Evolutionary conservation across 2,888 invertebrate species (phyloP).

Genomic region (Leptinotarsa tumamoca): DNA sequence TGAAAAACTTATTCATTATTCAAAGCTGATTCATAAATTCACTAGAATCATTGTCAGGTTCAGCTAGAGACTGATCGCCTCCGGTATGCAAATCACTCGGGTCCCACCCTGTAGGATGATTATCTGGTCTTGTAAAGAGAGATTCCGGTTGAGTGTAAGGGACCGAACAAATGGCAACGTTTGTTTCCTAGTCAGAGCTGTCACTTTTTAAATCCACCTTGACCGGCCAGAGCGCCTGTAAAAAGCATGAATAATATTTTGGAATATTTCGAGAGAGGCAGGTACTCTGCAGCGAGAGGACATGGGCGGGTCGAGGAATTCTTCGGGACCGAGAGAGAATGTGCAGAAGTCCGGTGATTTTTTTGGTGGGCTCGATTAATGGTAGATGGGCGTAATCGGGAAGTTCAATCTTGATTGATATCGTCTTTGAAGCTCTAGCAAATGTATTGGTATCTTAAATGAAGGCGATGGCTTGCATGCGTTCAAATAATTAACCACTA

Average conservation of each 20-base stretch:
- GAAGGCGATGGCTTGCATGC: too few species aligned
- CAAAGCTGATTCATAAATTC: too few species aligned
- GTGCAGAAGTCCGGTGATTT: background rate
- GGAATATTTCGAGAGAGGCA: conserved; percentile 44
- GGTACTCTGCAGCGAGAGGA: conserved; percentile 23
- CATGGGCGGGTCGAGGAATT: conserved; percentile 29
- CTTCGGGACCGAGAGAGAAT: conserved; percentile 1
- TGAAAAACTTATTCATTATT: too few species aligned
- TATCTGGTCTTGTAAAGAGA: conserved; percentile 37
- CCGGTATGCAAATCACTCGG: conserved; percentile 23
- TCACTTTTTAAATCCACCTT: conserved; percentile 47
- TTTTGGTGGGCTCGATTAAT: background rate
- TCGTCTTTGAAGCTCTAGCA: too few species aligned
- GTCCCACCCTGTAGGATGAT: conserved; percentile 34
- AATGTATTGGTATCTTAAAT: too few species aligned
- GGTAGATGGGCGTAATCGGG: background rate
- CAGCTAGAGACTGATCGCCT: too few species aligned
- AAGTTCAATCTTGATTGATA: background rate
- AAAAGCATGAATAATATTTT: conserved; percentile 46
- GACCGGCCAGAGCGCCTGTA: conserved; percentile 39
- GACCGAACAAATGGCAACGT: conserved; percentile 46
- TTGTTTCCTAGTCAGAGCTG: conserved; percentile 47
- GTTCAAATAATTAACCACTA: too few species aligned
- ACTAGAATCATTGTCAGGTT: too few species aligned
- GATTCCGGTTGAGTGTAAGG: conserved; percentile 40